Conservation (phyloP, 2,113 vertebrate genomes). For the Erythrocebus patas region DNA sequence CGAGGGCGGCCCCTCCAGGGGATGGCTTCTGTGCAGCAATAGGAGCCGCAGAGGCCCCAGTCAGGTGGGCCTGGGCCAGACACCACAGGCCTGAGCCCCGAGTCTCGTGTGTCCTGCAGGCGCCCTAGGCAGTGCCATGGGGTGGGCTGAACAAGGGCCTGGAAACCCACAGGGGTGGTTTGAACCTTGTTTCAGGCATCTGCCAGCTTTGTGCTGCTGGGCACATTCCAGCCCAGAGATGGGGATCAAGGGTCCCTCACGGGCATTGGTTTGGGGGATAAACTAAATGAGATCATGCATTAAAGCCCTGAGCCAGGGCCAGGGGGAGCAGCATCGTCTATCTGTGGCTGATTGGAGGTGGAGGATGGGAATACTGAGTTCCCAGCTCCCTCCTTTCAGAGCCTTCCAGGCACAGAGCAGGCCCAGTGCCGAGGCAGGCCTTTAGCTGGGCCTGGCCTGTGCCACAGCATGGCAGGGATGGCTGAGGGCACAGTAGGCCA, state of each 20-base stretch:
- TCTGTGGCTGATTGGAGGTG: background rate
- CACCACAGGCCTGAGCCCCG: background rate
- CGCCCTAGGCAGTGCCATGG: fast-evolving
- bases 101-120: background rate
- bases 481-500: background rate
- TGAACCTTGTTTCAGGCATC: background rate
- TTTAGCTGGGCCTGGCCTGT: background rate
- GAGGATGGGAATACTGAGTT: background rate
- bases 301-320: background rate
- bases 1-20: fast-evolving
- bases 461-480: background rate
- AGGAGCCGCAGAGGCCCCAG: background rate
- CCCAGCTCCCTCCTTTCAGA: background rate
- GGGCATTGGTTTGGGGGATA: background rate
- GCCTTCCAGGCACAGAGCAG: background rate
- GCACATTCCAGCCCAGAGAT: background rate
- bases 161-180: background rate
- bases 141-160: background rate
- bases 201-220: background rate
- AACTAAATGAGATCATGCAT: background rate
- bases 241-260: background rate
- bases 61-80: background rate
- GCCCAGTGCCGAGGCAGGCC: background rate
- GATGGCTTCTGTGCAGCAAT: background rate
- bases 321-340: background rate